Conservation (phyloP, 2,888 invertebrate species). For the Pseudococcus jackbeardsleyi region DNA sequence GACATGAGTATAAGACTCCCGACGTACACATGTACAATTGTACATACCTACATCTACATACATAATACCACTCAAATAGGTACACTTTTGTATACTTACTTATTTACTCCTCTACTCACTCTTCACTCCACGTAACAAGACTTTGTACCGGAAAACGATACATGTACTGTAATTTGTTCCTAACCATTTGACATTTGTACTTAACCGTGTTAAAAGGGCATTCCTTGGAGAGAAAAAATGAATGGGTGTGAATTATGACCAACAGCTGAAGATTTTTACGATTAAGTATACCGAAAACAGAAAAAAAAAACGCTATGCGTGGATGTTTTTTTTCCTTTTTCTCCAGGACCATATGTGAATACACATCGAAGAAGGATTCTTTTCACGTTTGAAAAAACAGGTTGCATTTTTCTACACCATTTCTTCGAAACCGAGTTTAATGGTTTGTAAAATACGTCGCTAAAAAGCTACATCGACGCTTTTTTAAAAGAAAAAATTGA, state of each 20-base stretch:
- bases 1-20: too few relatives aligned
- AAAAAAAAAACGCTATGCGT: conserved; percentile 33
- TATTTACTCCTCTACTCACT: neutral
- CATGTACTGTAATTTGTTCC: conserved; percentile 39
- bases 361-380: conserved; percentile 4
- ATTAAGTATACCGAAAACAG: conserved; percentile 11
- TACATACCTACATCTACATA: too few relatives aligned
- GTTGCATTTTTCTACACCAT: conserved; percentile 47
- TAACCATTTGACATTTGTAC: conserved; percentile 37
- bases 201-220: conserved; percentile 44
- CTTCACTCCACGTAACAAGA: neutral
- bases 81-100: too few relatives aligned
- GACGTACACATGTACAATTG: too few relatives aligned
- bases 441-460: conserved; percentile 27
- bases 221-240: conserved; percentile 42
- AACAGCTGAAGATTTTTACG: conserved; percentile 42
- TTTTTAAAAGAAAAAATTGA: neutral
- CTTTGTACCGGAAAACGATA: conserved; percentile 4
- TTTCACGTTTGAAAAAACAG: conserved; percentile 20
- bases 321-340: neutral
- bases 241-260: conserved; percentile 49
- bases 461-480: neutral
- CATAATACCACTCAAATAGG: neutral
- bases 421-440: conserved; percentile 21
- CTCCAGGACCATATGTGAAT: conserved; percentile 7